These are phyloP conservation scores for Protosalanx chinensis DNA, from an alignment of 2,797 vertebrate genomes.

Conservation along the genomic window DNA sequence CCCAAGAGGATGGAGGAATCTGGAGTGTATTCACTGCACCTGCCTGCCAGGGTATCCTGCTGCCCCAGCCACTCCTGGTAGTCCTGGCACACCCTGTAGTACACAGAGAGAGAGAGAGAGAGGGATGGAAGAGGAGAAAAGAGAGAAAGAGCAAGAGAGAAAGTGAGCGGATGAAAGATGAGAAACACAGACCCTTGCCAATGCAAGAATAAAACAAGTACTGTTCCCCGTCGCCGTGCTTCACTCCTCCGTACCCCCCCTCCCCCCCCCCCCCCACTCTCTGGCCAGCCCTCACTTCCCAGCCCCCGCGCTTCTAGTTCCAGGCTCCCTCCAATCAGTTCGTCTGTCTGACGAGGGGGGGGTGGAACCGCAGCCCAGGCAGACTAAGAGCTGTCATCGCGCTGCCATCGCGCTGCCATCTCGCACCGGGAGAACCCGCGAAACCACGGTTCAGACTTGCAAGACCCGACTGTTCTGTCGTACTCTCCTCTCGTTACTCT, in stretches of 20 bases:
- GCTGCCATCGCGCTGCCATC: not conserved
- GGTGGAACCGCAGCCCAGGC: not conserved
- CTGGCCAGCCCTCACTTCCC: slow-evolving; percentile 10
- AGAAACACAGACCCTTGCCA: slow-evolving; percentile 53
- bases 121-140: slow-evolving; percentile 49
- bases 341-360: not conserved
- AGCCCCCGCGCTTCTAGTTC: slow-evolving; percentile 15
- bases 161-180: slow-evolving; percentile 46
- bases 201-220: slow-evolving; percentile 66
- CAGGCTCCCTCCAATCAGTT: not conserved
- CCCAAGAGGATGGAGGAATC: slow-evolving; percentile 41
- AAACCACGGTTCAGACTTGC: not conserved
- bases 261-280: slow-evolving; percentile 15
- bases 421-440: not conserved
- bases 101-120: slow-evolving; percentile 48
- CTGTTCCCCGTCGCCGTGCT: slow-evolving; percentile 57
- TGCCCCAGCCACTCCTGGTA: slow-evolving; percentile 79
- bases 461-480: not conserved
- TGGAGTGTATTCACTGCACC: slow-evolving; percentile 90
- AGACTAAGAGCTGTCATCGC: not conserved
- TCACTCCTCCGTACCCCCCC: not conserved
- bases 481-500: not conserved
- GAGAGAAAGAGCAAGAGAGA: slow-evolving; percentile 42
- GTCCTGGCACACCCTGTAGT: slow-evolving; percentile 84
- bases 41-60: slow-evolving; percentile 99